Evolutionary conservation across 2,888 invertebrate species (phyloP), one percentile per base, ranked within the genome.

Genomic region (Eristalis intricaria): DNA sequence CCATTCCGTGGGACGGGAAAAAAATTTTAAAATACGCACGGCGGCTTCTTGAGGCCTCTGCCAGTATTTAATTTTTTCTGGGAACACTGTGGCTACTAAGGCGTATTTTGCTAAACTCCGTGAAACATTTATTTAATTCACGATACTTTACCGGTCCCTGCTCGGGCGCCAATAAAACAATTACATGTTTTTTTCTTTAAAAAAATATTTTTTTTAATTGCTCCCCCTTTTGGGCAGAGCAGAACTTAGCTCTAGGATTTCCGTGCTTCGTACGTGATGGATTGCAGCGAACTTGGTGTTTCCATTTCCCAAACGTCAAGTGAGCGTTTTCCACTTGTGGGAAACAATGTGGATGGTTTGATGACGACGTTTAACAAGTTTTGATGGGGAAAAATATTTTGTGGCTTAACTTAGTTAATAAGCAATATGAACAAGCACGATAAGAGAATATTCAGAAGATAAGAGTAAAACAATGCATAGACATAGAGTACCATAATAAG

Each of bases 31-130:
- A 32, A 61, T n/a, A 64, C 35, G 64, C 64, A 35, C 35, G 64
- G 35, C n/a, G 64, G 35, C 64, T 64, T 7, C 64, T 64, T 64
- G 64, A 64, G 64, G 64, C 35, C 19, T 32, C 64, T 35, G 35
- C 5, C 64, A 15, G n/a, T 64, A 50, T 50, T 50, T 15, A 32
- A 32, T 50, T 50, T 13, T 50, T 50, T 50, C 2, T 19, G 13
- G 50, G 50, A 19, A 19, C 1, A 19, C 50, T 11, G 50, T 19
- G 50, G 50, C 50, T 50, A 19, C 50, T 50, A 15, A 50, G 50
- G n/a, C 19, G 50, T 2, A 38, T 38, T 38, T 11, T 11, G 35
- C 50, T 50, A 19, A 19, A 4, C 50, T 50, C 19, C 19, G 19
- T 19, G 50, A 50, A 50, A n/a, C 19, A 1, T 50, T 50, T 19